phyloP scores from a whole-genome alignment of 2,888 invertebrate genomes.

The Clostera curtula region DNA sequence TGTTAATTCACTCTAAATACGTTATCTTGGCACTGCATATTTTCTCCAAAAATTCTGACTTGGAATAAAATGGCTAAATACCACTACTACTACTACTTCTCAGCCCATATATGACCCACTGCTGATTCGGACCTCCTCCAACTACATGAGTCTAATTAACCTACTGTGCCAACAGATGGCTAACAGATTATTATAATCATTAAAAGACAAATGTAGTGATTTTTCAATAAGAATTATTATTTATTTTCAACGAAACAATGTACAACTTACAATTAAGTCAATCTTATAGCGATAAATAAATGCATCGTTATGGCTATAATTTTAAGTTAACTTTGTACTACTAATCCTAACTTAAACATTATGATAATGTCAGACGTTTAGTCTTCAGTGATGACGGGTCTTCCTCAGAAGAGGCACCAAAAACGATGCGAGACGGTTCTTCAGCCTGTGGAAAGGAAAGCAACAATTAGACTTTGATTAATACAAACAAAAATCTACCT shows the following conservation, averaged over 20 bases:
- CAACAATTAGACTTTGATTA: too few relatives aligned
- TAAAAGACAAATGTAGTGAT: conserved; percentile 35
- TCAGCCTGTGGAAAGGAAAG: too few relatives aligned
- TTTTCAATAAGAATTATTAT: conserved; percentile 69
- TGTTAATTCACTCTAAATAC: too few relatives aligned
- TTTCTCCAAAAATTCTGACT: too few relatives aligned
- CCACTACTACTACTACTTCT: too few relatives aligned
- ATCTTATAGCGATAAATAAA: conserved; percentile 46
- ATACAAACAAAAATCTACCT: too few relatives aligned
- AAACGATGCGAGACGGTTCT: conserved; percentile 66
- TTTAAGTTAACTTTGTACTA: conserved; percentile 1
- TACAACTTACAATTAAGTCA: conserved; percentile 39
- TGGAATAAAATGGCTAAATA: too few relatives aligned
- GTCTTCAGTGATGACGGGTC: conserved; percentile 47
- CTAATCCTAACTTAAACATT: conserved; percentile 3
- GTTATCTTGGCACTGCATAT: too few relatives aligned
- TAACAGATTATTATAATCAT: conserved; percentile 1
- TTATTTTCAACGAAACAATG: conserved; percentile 71
- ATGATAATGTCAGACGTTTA: conserved; percentile 11
- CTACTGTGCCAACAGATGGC: background rate
- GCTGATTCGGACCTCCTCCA: too few relatives aligned
- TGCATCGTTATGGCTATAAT: conserved; percentile 43
- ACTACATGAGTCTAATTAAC: too few relatives aligned
- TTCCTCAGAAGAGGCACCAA: conserved; percentile 68
- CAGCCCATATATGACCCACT: too few relatives aligned